Evolutionary conservation across 2,113 vertebrate species (phyloP).

Genomic region (Raphicerus campestris): DNA sequence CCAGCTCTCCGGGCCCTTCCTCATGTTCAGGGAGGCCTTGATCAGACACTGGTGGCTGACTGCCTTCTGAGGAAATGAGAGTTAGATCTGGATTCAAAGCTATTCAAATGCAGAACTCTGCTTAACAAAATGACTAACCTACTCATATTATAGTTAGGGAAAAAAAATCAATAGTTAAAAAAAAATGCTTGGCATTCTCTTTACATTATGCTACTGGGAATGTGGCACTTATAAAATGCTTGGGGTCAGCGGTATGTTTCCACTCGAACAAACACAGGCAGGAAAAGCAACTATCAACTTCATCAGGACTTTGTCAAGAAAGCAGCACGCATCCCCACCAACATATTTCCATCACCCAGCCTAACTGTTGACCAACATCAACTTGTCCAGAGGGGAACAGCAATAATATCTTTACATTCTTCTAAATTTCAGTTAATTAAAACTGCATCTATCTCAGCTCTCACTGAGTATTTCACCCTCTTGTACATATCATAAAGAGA

Average conservation of each 20-base stretch:
- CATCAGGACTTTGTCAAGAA: not conserved
- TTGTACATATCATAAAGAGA: not conserved
- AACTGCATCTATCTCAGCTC: not conserved
- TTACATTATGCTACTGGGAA: not conserved
- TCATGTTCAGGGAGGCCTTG: not conserved
- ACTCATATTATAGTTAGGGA: not conserved
- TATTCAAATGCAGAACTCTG: not conserved
- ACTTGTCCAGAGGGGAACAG: not conserved
- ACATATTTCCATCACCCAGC: not conserved
- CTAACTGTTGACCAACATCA: not conserved
- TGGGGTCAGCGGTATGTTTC: not conserved
- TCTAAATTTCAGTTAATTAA: conserved; percentile 15
- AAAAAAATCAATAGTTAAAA: not conserved
- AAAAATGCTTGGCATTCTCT: not conserved
- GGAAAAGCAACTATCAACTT: not conserved
- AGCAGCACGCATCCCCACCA: not conserved
- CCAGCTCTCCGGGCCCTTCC: not conserved
- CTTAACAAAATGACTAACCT: not conserved
- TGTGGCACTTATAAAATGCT: not conserved
- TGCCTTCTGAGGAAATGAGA: not conserved
- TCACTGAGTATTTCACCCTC: not conserved
- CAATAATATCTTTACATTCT: not conserved
- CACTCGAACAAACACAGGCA: not conserved
- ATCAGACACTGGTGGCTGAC: not conserved
- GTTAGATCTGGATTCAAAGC: not conserved